Base-by-base conservation (phyloP, 1,140 invertebrate genomes). In the Drosophila sturtevanti region DNA sequence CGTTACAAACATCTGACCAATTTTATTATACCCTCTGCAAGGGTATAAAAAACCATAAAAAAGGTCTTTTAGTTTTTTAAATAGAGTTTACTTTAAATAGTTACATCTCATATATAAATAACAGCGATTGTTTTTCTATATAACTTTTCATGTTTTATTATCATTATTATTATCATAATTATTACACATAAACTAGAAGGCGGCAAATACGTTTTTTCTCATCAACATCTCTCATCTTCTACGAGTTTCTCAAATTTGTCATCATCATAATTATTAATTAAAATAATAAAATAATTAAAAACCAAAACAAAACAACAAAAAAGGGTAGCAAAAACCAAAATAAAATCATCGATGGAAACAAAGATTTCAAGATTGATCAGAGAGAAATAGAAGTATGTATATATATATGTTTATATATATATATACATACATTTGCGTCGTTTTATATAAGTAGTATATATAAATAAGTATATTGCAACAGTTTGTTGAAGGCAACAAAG, bases 131-230 rank as follows among this genome's bases (percentile, higher is more conserved):
- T 69, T 44, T 64, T 73, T 77, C 67, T 74, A 80, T 70, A 66
- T 62, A 72, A 67, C 41, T 66, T 31, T 54, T 18, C 16, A 70
- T 68, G 70, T 77, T 73, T 73, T 61, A 68, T 73, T 48, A 16
- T 21, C 3, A 11, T 48, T 21, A 21, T 21, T 69, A 73, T 65
- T 87, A 81, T 70, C 68, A 77, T 73, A 64, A 73, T 69, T 69
- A 77, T 65, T 87, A 81, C 64, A 82, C 67, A 68, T 76, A 78
- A 81, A 75, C 81, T 85, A 87, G 72, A 76, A 76, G 72, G 72
- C 72, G 72, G 63, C 72, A 76, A 74, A 48, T 74, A 63, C 72
- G 63, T 74, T 48, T 71, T 14, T 74, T 73, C 64, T 79, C 67
- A 31, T 71, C 9, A 31, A 31, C 5, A 31, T 31, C 27, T 31